Base-by-base conservation (phyloP, 2,888 invertebrate species). In the Clanis bilineata region DNA sequence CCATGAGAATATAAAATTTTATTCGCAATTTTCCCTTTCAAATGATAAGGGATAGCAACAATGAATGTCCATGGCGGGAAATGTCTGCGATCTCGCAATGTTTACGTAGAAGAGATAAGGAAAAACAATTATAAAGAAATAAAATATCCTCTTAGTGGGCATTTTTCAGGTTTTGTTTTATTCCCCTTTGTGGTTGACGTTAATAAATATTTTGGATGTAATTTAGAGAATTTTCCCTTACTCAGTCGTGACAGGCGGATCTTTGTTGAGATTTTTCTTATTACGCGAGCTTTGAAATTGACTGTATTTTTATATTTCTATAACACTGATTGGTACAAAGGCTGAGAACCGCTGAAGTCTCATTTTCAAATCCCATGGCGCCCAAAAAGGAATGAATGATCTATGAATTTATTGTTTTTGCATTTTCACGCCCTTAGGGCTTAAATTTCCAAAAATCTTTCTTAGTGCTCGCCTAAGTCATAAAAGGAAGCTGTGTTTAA, bases 11-110 rank as follows among this genome's bases (percentile, higher is more conserved):
- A 25, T 59, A 44, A 56, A 59, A 59, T 59, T 44, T 59, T 67
- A 67, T 71, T 59, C 69, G 22, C 64, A 60, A 69, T 69, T 68
- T 67, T 69, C 67, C 71, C 61, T 68, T 65, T 67, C 57, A 67
- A 67, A 62, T 41, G 59, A 56, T 25, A 59, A 44, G 54, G 60
- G 60, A 55, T 15, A 36, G 15, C 59, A 62, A 71, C 65, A 70
- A 70, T 65, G 63, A 64, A 64, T 64, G 62, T 58, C 61, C 43
- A 59, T 62, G 62, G 60, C 69, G 71, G 64, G 64, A 65, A 71
- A 71, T 67, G 61, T 66, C 66, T 55, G 51, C 54, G 59, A 60
- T 41, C 58, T 15, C 32, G 61, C 56, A 62, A 62, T 63, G 64
- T 68, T 63, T 12, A 56, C 55, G 51, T 32, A 12, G 60, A 32